These are phyloP conservation scores for Gymnoscopelus microlampas DNA, from an alignment of 2,797 vertebrate species.

Conservation along the genomic window DNA sequence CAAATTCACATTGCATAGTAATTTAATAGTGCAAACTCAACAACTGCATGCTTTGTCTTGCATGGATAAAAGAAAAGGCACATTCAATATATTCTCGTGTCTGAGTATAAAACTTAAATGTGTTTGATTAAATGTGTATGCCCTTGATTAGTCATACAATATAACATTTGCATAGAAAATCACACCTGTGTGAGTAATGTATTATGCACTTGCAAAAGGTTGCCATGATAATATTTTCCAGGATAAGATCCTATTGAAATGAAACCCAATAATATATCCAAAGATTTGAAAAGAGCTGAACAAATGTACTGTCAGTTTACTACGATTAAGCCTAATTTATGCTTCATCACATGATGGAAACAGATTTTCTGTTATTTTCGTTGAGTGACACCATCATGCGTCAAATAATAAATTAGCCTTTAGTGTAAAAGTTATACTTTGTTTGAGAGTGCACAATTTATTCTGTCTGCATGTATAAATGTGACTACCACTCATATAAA, in stretches of 20 bases:
- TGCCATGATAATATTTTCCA: slow-evolving; percentile 10
- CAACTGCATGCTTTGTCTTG: slow-evolving; percentile 32
- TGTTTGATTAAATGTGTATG: background rate
- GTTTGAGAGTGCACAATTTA: too few species aligned
- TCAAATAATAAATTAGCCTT: too few species aligned
- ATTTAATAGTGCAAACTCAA: slow-evolving; percentile 36
- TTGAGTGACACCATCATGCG: too few species aligned
- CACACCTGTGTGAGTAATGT: background rate
- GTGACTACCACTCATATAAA: background rate
- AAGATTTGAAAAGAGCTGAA: too few species aligned
- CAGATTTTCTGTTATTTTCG: too few species aligned
- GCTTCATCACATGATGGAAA: too few species aligned
- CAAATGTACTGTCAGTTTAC: too few species aligned
- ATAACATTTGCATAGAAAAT: slow-evolving; percentile 9
- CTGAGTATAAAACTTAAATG: background rate
- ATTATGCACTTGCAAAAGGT: slow-evolving; percentile 11
- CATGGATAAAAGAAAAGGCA: slow-evolving; percentile 49
- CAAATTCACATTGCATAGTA: background rate
- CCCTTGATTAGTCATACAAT: background rate
- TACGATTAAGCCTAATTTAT: too few species aligned
- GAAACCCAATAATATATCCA: too few species aligned
- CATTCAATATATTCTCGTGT: too few species aligned
- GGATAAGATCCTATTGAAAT: too few species aligned
- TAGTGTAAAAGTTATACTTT: too few species aligned
- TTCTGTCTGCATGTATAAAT: background rate